Evolutionary conservation across 1,140 invertebrate genomes (phyloP), one percentile per base, ranked within the genome.

Genomic region (Spodoptera litura): DNA sequence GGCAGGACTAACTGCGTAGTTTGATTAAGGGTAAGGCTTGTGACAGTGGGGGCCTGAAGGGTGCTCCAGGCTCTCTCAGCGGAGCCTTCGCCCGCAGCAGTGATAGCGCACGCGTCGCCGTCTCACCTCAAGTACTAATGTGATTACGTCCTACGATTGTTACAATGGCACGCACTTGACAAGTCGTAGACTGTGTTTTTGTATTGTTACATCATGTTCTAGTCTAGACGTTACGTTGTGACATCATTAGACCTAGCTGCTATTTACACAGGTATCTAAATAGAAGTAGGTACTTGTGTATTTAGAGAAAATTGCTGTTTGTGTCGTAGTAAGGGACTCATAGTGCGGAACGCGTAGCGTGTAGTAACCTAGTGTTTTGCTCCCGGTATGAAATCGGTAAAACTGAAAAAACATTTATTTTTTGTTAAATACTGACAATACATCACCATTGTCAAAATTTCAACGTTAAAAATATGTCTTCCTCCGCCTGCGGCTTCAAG

Each of bases 101-200:
- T 85, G 86, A 87, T 87, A 87, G 80, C 81, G 81, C 86, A 87
- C 82, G 85, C 81, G 80, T 72, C 78, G 62, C 70, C 59, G 79
- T 80, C 81, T 83, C 78, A 76, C 61, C 81, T 70, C 79, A 66
- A 78, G 52, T 79, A 71, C 80, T 85, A 82, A 85, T 76, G 75
- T 76, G 77, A 83, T 83, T 84, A 85, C 58, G 70, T 61, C 27
- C 73, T 58, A 59, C 38, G 56, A 74, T 59, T 74, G 71, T 74
- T 74, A 61, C 66, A 70, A 70, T 51, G 59, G 44, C 55, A 74
- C 72, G 59, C 49, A 76, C 73, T 75, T 62, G 20, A 75, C 58
- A 31, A 75, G 13, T 51, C 44, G 52, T 66, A 38, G 27, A 72
- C 53, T 38, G 8, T 25, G 49, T 56, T 56, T 55, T 27, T 70